These are phyloP conservation scores for Formica aserva DNA, from an alignment of 2,888 invertebrate species.

Conservation along the genomic window DNA sequence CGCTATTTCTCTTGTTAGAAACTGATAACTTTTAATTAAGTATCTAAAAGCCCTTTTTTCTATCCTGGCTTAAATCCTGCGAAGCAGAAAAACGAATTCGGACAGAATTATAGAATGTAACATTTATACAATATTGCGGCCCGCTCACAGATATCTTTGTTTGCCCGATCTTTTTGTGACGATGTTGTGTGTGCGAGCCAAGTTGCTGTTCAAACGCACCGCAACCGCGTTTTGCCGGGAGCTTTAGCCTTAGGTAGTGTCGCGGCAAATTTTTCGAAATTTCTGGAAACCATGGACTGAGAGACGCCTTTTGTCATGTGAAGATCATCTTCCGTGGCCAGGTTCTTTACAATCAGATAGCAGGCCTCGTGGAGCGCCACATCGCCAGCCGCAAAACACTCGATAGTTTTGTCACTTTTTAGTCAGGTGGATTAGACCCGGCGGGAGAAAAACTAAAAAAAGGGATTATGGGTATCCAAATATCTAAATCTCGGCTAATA, in stretches of 20 bases:
- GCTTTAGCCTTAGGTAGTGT: slow-evolving; percentile 32
- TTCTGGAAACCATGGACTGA: slow-evolving; percentile 7
- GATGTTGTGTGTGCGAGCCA: background rate
- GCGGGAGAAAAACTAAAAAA: slow-evolving; percentile 76
- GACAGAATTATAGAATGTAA: slow-evolving; percentile 7
- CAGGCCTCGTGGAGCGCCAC: slow-evolving; percentile 27
- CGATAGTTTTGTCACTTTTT: slow-evolving; percentile 76
- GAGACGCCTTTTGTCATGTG: slow-evolving; percentile 40
- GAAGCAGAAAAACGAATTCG: slow-evolving; percentile 6
- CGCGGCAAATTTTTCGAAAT: slow-evolving; percentile 45
- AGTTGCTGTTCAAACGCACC: slow-evolving; percentile 31
- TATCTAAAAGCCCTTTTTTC: background rate
- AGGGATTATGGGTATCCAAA: slow-evolving; percentile 84
- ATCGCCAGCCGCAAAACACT: background rate
- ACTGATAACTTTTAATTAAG: slow-evolving; percentile 7
- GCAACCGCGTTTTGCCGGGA: background rate
- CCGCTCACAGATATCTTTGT: slow-evolving; percentile 17
- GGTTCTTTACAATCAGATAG: slow-evolving; percentile 70
- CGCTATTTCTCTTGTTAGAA: background rate
- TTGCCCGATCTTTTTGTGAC: slow-evolving; percentile 17
- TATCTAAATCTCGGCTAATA: slow-evolving; percentile 81
- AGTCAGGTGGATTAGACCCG: slow-evolving; percentile 79
- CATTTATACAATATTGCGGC: slow-evolving; percentile 13
- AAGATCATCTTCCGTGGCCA: slow-evolving; percentile 68
- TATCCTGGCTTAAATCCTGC: background rate